These are phyloP conservation scores for Anguilla anguilla DNA, from an alignment of 2,797 vertebrate species.

Conservation along the genomic window DNA sequence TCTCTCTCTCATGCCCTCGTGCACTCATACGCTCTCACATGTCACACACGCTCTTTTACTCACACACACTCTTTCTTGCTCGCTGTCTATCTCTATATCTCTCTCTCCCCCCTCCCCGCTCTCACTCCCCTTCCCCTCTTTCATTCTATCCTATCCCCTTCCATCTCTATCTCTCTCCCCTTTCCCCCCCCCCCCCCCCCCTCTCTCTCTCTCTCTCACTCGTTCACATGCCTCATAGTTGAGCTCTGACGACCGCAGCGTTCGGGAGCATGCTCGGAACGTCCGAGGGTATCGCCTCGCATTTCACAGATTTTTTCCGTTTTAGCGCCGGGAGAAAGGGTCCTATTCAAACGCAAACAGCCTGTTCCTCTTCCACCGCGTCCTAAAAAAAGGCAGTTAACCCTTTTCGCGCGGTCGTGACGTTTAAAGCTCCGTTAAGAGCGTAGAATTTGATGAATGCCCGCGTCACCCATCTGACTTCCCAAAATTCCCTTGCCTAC, in stretches of 20 bases:
- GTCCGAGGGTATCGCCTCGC: neutral
- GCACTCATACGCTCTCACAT: neutral
- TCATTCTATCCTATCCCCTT: neutral
- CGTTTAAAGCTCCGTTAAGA: neutral
- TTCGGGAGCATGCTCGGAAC: neutral
- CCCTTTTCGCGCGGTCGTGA: neutral
- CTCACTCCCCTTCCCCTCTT: neutral
- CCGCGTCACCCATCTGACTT: neutral
- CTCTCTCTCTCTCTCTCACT: neutral
- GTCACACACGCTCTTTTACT: neutral
- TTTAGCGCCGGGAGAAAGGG: neutral
- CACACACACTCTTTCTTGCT: neutral
- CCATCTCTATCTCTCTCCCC: neutral
- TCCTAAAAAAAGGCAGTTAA: neutral
- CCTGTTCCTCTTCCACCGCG: neutral
- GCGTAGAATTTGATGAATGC: neutral
- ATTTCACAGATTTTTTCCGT: conserved; percentile 8
- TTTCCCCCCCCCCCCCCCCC: neutral
- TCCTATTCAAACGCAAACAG: neutral
- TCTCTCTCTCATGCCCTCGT: conserved; percentile 16
- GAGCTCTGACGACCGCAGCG: neutral
- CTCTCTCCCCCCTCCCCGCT: neutral
- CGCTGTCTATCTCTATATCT: neutral
- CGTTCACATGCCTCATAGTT: neutral
- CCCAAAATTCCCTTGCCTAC: neutral